Percentiles rank a stretch among this genome's conserved stretches.
Conservation (phyloP, 2,888 invertebrate genomes). For the Pyralis farinalis region DNA sequence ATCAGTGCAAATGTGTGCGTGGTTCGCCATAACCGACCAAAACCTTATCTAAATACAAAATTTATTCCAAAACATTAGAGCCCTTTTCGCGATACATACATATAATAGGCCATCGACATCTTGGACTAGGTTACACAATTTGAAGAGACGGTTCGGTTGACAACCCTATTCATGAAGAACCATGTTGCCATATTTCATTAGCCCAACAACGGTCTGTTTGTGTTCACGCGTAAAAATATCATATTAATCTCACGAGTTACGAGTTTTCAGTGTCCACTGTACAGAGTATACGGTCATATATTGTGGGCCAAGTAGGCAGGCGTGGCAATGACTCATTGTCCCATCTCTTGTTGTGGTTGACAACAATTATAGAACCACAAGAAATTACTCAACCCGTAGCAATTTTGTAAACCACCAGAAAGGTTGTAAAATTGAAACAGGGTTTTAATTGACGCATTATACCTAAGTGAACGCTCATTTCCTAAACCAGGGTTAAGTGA, state of each 20-base stretch:
- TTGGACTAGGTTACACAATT: too few relatives aligned
- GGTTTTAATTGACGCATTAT: neutral
- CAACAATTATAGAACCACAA: constrained; percentile 15
- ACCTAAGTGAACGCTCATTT: too few relatives aligned
- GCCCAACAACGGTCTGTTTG: constrained; percentile 57
- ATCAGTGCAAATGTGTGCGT: too few relatives aligned
- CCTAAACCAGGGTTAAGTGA: too few relatives aligned
- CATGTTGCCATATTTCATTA: constrained; percentile 76
- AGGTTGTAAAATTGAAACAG: neutral
- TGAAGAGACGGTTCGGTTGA: neutral
- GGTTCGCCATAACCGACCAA: too few relatives aligned
- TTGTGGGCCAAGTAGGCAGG: constrained; percentile 24
- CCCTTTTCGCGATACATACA: too few relatives aligned
- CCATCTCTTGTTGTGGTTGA: constrained; percentile 21
- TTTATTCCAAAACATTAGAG: too few relatives aligned
- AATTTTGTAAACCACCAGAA: neutral
- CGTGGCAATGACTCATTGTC: constrained; percentile 39
- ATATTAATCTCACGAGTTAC: constrained; percentile 68
- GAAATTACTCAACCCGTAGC: constrained; percentile 1
- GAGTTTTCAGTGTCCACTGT: constrained; percentile 52
- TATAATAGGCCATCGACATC: too few relatives aligned
- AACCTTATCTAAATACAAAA: too few relatives aligned
- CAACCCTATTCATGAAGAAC: constrained; percentile 39
- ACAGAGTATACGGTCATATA: constrained; percentile 47
- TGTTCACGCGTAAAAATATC: constrained; percentile 67